Conservation (phyloP, 2,113 vertebrate genomes). For the Amazona guildingii region DNA sequence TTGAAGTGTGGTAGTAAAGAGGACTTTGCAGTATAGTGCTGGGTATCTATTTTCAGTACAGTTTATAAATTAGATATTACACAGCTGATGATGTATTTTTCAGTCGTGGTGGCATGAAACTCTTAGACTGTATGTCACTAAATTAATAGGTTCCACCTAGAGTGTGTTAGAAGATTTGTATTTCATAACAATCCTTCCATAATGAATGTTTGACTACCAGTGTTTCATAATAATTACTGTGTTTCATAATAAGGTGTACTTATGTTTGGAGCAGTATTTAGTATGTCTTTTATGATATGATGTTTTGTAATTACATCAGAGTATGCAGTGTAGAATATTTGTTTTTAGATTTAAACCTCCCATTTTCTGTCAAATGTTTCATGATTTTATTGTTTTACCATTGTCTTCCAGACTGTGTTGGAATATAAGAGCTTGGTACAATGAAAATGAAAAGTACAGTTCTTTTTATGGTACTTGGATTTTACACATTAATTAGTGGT, state of each 20-base stretch:
- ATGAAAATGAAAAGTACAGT: neutral
- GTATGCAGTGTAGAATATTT: neutral
- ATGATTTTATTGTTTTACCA: neutral
- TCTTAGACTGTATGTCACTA: neutral
- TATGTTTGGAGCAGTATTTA: neutral
- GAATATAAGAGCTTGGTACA: neutral
- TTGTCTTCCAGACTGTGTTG: neutral
- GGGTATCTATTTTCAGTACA: neutral
- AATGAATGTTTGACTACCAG: neutral
- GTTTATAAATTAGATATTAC: neutral
- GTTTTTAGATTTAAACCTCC: neutral
- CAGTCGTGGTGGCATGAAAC: neutral
- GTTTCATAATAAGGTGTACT: neutral
- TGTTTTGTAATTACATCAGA: neutral
- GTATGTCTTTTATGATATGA: neutral
- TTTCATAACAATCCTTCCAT: neutral
- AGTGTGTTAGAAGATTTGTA: neutral
- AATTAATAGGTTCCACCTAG: neutral
- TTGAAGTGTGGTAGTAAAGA: neutral
- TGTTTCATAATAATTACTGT: neutral
- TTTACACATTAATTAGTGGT: neutral
- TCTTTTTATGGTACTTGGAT: neutral
- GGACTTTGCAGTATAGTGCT: neutral
- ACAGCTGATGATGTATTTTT: neutral
- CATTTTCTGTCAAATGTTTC: neutral